Conservation (phyloP, 2,113 vertebrate species). For the Ceyx cyanopectus region DNA sequence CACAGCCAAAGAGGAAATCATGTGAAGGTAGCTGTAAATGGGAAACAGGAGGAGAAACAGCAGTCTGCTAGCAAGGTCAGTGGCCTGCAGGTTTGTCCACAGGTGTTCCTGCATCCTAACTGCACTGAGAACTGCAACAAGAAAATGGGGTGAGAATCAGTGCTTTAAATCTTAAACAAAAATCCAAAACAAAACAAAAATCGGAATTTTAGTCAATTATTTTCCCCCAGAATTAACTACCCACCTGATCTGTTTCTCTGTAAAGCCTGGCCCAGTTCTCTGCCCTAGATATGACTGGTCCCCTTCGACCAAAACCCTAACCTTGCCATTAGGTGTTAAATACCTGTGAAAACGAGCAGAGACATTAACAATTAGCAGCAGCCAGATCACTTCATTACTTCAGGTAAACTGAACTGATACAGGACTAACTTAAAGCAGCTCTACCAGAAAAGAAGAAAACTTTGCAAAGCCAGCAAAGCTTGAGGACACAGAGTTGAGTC, state of each 20-base stretch:
- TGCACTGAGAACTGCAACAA: neutral
- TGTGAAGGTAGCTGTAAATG: neutral
- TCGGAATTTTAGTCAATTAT: neutral
- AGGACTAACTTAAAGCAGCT: neutral
- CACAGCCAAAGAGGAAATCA: neutral
- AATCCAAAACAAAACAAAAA: neutral
- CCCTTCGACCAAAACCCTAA: neutral
- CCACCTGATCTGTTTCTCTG: neutral
- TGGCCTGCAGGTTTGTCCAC: neutral
- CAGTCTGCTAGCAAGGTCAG: accelerated
- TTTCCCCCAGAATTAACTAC: accelerated
- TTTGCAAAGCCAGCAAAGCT: neutral
- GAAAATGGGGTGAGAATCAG: neutral
- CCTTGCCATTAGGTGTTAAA: neutral
- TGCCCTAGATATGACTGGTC: neutral
- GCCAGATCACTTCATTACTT: neutral
- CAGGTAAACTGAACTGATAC: neutral
- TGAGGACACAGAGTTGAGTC: neutral
- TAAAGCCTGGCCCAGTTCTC: neutral
- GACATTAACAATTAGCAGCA: neutral
- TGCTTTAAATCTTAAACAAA: neutral
- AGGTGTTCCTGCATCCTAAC: neutral
- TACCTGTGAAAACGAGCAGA: neutral
- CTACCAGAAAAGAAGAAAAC: neutral
- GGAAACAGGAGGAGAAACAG: neutral